Percentiles rank a stretch among this genome's conserved stretches.
Conservation (phyloP, 2,113 vertebrate species). For the Phylloscopus trochilus region DNA sequence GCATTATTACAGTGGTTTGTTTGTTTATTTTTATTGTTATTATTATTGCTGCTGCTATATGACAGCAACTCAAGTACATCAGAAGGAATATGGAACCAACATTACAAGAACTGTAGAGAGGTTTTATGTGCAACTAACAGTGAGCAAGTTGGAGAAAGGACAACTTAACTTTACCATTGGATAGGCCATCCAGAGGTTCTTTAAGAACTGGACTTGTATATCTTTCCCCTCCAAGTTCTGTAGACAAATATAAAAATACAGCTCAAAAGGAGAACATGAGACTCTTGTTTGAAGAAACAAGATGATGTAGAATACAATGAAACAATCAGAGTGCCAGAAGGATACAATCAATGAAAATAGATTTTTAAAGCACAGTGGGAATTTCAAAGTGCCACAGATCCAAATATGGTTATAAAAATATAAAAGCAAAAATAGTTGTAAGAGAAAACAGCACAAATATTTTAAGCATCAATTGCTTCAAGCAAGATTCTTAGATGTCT, state of each 20-base stretch:
- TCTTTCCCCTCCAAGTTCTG: neutral
- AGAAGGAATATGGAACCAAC: neutral
- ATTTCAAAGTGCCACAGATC: neutral
- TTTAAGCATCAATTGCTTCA: neutral
- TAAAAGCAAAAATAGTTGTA: neutral
- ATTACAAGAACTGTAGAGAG: neutral
- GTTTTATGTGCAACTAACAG: neutral
- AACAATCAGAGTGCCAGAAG: neutral
- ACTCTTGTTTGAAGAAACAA: neutral
- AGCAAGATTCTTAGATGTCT: neutral
- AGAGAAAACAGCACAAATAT: neutral
- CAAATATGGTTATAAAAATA: neutral
- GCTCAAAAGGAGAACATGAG: neutral
- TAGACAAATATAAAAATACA: neutral
- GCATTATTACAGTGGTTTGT: neutral
- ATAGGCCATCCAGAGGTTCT: neutral
- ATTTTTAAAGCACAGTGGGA: neutral
- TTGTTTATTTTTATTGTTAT: neutral
- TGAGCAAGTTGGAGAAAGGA: neutral
- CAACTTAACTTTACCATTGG: neutral
- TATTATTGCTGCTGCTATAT: neutral
- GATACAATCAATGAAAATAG: constrained; percentile 8
- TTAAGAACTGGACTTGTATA: neutral
- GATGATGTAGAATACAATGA: neutral
- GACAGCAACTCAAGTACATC: neutral